phyloP scores from a whole-genome alignment of 23 tunicate genomes.

The Botrylloides violaceus region DNA sequence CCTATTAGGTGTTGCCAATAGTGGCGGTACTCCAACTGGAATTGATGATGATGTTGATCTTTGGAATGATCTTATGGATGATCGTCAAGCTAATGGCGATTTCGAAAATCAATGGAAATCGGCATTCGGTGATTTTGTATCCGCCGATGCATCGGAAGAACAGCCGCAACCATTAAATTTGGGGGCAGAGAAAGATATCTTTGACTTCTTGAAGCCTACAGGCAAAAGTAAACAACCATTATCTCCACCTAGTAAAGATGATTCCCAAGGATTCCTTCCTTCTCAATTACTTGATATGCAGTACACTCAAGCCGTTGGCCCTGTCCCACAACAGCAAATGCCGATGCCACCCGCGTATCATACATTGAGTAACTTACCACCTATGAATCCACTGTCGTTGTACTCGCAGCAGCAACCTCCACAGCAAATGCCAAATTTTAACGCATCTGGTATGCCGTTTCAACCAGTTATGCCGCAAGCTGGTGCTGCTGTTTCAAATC shows the following conservation, averaged over 20 bases:
- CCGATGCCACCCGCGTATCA: constrained; percentile 11
- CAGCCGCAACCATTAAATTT: neutral
- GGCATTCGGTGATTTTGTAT: constrained; percentile 74
- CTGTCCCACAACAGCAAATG: neutral
- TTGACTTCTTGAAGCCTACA: constrained; percentile 2
- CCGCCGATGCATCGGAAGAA: constrained; percentile 25
- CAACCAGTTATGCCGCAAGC: neutral
- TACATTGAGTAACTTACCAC: constrained; percentile 4
- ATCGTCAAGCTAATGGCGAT: constrained; percentile 21
- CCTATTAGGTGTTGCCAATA: constrained; percentile 26
- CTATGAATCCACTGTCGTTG: neutral
- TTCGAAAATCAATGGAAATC: constrained; percentile 86
- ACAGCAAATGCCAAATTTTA: neutral
- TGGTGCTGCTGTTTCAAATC: neutral
- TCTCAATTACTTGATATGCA: constrained; percentile 74
- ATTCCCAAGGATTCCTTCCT: constrained; percentile 53
- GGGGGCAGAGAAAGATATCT: constrained; percentile 1
- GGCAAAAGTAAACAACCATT: neutral
- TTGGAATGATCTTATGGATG: constrained; percentile 66
- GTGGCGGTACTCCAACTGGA: constrained; percentile 5
- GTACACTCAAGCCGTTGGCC: neutral
- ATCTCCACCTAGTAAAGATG: neutral
- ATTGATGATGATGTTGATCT: constrained; percentile 61
- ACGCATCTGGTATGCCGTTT: neutral
- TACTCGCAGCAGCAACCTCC: constrained; percentile 19